Conservation (phyloP, 2,797 vertebrate species). For the Periparus ater region DNA sequence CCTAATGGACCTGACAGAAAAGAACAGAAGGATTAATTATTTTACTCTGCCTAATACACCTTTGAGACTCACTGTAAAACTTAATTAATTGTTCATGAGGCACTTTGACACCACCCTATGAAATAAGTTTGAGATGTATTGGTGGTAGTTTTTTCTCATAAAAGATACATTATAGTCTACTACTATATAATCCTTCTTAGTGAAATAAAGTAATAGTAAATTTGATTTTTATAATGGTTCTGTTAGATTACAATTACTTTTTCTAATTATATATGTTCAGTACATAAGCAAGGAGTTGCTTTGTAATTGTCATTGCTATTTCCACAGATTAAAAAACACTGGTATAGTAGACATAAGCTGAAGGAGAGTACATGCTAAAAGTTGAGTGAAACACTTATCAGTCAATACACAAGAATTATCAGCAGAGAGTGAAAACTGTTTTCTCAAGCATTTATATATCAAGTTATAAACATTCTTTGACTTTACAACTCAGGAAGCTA, state of each 20-base stretch:
- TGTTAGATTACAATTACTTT: not conserved
- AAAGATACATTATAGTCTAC: not conserved
- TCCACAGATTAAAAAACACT: not conserved
- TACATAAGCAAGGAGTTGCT: not conserved
- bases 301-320: not conserved
- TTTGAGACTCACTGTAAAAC: constrained; percentile 1
- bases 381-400: not conserved
- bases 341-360: not conserved
- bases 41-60: not conserved
- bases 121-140: not conserved
- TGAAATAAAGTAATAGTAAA: not conserved
- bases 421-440: not conserved
- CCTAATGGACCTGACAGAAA: not conserved
- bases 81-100: not conserved
- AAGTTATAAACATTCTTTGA: not conserved
- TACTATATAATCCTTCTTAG: not conserved
- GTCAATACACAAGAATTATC: not conserved
- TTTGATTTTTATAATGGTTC: not conserved
- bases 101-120: not conserved
- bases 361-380: not conserved
- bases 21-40: not conserved
- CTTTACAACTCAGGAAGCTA: not conserved
- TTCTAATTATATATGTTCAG: not conserved
- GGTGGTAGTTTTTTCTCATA: not conserved
- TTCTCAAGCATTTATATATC: not conserved